A percentile compares a stretch with the other conserved stretches of the same genome.
Conservation (phyloP, 2,797 vertebrate species). For the Arctocebus calabarensis region DNA sequence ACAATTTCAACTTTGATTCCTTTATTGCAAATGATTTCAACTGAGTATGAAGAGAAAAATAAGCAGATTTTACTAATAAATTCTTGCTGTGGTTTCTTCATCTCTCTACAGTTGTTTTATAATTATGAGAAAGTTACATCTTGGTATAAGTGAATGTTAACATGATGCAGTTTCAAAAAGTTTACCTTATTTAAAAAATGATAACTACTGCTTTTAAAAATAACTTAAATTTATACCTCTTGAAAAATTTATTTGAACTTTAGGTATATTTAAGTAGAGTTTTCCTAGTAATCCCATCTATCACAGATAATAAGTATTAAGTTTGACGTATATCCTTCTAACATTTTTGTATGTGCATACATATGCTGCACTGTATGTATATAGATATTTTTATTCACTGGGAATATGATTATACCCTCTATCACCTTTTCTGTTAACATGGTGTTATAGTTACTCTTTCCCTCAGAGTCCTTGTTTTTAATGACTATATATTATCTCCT, state of each 20-base stretch:
- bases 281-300: not conserved
- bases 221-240: not conserved
- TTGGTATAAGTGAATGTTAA: conserved; percentile 21
- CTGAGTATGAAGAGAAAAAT: not conserved
- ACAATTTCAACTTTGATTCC: conserved; percentile 2
- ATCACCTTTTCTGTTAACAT: not conserved
- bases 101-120: not conserved
- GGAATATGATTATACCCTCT: not conserved
- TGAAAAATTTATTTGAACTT: conserved; percentile 48
- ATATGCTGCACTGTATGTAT: not conserved
- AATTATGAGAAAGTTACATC: conserved; percentile 16
- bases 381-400: not conserved
- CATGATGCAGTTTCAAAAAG: not conserved
- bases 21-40: not conserved
- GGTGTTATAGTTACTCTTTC: not conserved
- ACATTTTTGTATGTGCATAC: not conserved
- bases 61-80: not conserved
- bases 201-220: conserved; percentile 15
- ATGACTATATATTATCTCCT: not conserved
- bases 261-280: conserved; percentile 26
- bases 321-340: not conserved
- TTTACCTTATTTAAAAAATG: conserved; percentile 10
- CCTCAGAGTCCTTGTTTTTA: not conserved
- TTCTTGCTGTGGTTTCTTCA: not conserved
- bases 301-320: not conserved